phyloP scores from a whole-genome alignment of 1,140 invertebrate species.

The Formica exsecta region DNA sequence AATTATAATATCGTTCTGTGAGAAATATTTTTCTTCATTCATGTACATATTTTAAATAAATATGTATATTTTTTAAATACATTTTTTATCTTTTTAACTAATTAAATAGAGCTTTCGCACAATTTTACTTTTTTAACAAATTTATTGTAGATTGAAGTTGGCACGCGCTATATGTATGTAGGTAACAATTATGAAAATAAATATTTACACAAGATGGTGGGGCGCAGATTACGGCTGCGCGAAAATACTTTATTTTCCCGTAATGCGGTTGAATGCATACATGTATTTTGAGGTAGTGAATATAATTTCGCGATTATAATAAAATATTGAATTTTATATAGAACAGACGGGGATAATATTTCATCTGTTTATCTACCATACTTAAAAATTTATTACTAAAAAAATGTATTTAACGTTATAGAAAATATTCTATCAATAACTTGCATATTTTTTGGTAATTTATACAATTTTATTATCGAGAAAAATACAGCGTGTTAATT shows the following conservation, averaged over 20 bases:
- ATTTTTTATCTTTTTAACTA: neutral
- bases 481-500: constrained; percentile 4
- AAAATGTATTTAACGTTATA: neutral
- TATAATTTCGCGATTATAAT: constrained; percentile 21
- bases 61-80: neutral
- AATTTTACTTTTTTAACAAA: constrained; percentile 24
- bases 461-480: neutral
- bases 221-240: constrained; percentile 7
- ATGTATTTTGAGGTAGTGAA: constrained; percentile 28
- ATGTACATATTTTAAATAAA: neutral
- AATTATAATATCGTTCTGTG: neutral
- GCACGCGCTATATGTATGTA: neutral
- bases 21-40: neutral
- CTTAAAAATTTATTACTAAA: neutral
- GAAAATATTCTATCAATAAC: constrained; percentile 4
- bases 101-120: neutral
- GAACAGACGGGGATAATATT: constrained; percentile 19
- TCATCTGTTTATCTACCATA: neutral
- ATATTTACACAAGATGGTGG: constrained; percentile 8
- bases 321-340: constrained; percentile 14
- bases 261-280: constrained; percentile 19
- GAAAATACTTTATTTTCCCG: constrained; percentile 37
- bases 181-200: constrained; percentile 27
- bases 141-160: neutral
- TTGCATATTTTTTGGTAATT: neutral